Conservation (phyloP, 1,140 invertebrate species). For the Nymphalis io region DNA sequence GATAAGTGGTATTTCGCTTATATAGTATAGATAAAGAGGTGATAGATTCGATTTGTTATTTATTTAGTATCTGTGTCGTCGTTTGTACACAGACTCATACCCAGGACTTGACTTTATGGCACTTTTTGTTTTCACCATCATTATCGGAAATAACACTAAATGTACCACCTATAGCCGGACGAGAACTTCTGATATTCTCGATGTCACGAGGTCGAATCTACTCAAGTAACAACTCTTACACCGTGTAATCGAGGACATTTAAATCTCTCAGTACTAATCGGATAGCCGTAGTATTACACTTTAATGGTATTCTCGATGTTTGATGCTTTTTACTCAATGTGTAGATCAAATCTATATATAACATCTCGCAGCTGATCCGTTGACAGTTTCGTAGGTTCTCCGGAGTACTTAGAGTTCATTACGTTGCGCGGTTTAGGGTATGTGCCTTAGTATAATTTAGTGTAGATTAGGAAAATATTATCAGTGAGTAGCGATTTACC, state of each 20-base stretch:
- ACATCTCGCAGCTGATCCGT: background rate
- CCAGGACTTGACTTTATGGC: conserved; percentile 16
- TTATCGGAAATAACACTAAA: no score
- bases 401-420: background rate
- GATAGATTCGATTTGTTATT: conserved; percentile 15
- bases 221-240: no score
- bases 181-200: no score
- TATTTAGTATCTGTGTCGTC: conserved; percentile 5
- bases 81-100: conserved; percentile 28
- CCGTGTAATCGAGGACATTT: no score
- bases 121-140: background rate
- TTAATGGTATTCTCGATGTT: no score
- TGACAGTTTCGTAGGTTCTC: conserved; percentile 1
- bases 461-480: conserved; percentile 15
- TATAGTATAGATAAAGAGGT: no score
- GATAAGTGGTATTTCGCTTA: no score
- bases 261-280: no score
- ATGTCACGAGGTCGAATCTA: no score
- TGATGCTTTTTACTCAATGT: background rate
- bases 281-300: no score
- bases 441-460: conserved; percentile 18
- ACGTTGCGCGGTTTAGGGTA: conserved; percentile 13
- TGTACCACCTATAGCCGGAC: no score
- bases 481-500: background rate
- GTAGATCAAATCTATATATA: background rate